Percentiles rank a stretch among this genome's conserved stretches.
Evolutionary conservation across 2,888 invertebrate genomes (phyloP).

Genomic region (Agrotis ipsilon): DNA sequence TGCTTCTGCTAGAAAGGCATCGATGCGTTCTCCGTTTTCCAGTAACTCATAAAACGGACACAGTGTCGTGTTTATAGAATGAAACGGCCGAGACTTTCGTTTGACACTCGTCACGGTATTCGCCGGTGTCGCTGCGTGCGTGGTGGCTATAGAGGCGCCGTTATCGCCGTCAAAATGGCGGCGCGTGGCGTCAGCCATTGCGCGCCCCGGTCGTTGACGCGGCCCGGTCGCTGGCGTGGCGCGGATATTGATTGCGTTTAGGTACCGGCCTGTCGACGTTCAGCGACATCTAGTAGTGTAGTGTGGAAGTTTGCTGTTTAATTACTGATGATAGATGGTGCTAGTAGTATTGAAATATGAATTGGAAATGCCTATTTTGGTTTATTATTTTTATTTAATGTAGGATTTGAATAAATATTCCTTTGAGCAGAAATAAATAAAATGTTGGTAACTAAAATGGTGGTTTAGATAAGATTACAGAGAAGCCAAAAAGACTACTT

Average conservation of each 20-base stretch:
- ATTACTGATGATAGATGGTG: slow-evolving; percentile 73
- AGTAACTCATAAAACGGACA: slow-evolving; percentile 34
- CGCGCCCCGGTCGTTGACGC: slow-evolving; percentile 86
- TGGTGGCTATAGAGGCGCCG: slow-evolving; percentile 75
- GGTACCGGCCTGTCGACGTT: slow-evolving; percentile 65
- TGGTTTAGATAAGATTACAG: background rate
- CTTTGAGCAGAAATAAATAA: too few relatives aligned
- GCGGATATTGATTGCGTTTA: slow-evolving; percentile 75
- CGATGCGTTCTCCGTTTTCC: slow-evolving; percentile 46
- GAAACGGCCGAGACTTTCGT: slow-evolving; percentile 35
- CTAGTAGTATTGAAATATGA: background rate
- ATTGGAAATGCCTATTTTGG: background rate
- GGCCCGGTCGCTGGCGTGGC: slow-evolving; percentile 69
- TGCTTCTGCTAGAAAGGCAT: slow-evolving; percentile 45
- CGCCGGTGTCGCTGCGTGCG: slow-evolving; percentile 56
- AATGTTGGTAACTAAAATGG: too few relatives aligned
- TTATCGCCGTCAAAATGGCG: slow-evolving; percentile 87
- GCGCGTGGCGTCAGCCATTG: slow-evolving; percentile 76
- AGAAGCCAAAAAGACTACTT: background rate
- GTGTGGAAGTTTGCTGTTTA: slow-evolving; percentile 39
- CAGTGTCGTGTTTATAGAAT: slow-evolving; percentile 50
- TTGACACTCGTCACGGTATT: slow-evolving; percentile 58
- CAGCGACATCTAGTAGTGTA: slow-evolving; percentile 78
- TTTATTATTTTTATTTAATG: background rate
- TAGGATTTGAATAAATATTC: background rate